Evolutionary conservation across 2,888 invertebrate genomes (phyloP).

Genomic region (Apamea epomidion): DNA sequence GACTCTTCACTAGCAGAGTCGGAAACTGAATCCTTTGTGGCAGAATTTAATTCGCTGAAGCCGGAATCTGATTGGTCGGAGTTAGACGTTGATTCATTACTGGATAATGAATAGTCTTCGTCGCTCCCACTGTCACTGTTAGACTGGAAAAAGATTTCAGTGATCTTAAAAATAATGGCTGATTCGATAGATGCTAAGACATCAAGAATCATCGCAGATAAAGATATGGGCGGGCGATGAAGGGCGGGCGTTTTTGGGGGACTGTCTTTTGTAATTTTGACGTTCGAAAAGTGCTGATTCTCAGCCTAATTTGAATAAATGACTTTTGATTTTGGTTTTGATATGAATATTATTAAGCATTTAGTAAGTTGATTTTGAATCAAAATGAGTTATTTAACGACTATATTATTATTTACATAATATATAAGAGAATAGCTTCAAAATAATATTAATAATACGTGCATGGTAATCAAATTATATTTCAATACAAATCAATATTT

Average conservation of each 20-base stretch:
- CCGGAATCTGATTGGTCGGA: background rate
- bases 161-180: background rate
- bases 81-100: constrained; percentile 12
- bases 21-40: background rate
- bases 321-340: too few relatives aligned
- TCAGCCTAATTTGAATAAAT: too few relatives aligned
- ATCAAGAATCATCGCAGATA: background rate
- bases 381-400: too few relatives aligned
- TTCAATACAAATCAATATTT: background rate
- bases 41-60: constrained; percentile 12
- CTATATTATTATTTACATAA: too few relatives aligned
- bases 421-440: too few relatives aligned
- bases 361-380: background rate
- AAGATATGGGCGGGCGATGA: too few relatives aligned
- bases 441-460: too few relatives aligned
- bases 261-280: too few relatives aligned
- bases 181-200: background rate
- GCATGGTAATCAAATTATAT: background rate
- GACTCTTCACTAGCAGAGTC: constrained; percentile 23
- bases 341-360: background rate
- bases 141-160: constrained; percentile 14
- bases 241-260: too few relatives aligned
- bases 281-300: too few relatives aligned
- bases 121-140: background rate
- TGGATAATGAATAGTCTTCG: background rate